Conservation (phyloP, 2,888 invertebrate species). For the Nomada hirtipes region DNA sequence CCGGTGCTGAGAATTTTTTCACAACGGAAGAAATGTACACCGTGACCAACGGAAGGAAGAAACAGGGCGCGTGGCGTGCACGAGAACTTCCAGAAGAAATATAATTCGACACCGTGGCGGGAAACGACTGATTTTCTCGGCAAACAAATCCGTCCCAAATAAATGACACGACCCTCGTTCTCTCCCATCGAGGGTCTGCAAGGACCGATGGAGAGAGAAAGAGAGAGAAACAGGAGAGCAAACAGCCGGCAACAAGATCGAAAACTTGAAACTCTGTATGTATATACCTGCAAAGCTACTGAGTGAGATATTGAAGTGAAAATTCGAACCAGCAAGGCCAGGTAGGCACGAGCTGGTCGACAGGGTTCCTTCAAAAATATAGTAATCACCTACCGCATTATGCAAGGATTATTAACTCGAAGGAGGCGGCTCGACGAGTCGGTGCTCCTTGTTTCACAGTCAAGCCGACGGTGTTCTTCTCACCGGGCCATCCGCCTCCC, state of each 20-base stretch:
- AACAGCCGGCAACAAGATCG: constrained; percentile 38
- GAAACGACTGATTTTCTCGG: no score
- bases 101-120: no score
- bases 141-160: no score
- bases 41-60: background rate
- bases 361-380: constrained; percentile 32
- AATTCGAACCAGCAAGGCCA: constrained; percentile 3
- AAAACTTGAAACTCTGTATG: constrained; percentile 44
- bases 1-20: no score
- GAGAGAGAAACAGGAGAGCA: constrained; percentile 4
- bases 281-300: constrained; percentile 32
- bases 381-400: constrained; percentile 41
- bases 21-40: no score
- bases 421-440: constrained; percentile 35
- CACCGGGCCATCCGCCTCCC: constrained; percentile 1
- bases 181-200: no score
- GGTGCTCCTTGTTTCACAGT: constrained; percentile 46
- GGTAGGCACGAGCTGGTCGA: constrained; percentile 23
- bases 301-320: constrained; percentile 69
- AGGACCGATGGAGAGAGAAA: no score
- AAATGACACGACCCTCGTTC: no score
- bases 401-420: constrained; percentile 61
- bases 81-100: no score
- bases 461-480: constrained; percentile 18
- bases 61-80: background rate